phyloP scores from a whole-genome alignment of 2,113 vertebrate genomes.

The Tapirus terrestris region DNA sequence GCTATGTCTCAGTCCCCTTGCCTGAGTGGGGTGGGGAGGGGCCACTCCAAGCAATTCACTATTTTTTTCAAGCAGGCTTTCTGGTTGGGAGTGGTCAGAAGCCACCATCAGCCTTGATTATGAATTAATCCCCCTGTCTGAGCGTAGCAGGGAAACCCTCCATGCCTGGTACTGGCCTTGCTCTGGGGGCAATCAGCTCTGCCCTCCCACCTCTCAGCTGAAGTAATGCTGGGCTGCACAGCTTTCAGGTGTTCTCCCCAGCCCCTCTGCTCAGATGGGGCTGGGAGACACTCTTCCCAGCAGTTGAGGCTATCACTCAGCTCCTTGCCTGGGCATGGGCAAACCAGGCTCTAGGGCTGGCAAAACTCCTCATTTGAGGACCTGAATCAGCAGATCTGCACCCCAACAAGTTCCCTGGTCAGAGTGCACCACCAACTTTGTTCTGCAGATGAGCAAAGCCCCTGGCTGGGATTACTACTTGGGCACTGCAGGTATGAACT shows the following conservation, averaged over 20 bases:
- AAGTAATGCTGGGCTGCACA: neutral
- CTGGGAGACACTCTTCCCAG: neutral
- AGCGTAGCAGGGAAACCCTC: neutral
- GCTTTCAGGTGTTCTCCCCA: neutral
- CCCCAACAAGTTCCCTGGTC: neutral
- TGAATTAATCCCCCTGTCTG: neutral
- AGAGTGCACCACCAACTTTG: neutral
- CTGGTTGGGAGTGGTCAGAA: neutral
- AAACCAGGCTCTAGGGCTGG: neutral
- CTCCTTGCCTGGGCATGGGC: neutral
- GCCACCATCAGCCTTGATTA: neutral
- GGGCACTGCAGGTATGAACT: neutral
- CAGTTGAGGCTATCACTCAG: neutral
- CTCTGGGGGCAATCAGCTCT: neutral
- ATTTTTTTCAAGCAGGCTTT: neutral
- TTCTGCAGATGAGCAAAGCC: neutral
- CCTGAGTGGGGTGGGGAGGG: neutral
- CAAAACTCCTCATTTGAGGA: neutral
- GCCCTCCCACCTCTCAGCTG: neutral
- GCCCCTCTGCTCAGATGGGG: neutral
- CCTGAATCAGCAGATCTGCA: neutral
- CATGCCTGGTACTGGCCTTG: neutral
- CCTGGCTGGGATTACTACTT: neutral
- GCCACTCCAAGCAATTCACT: neutral
- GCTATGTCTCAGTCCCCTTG: neutral